A percentile compares a stretch with the other conserved stretches of the same genome.
phyloP scores from a whole-genome alignment of 2,797 vertebrate species.

The Phrynocephalus guinanensis region DNA sequence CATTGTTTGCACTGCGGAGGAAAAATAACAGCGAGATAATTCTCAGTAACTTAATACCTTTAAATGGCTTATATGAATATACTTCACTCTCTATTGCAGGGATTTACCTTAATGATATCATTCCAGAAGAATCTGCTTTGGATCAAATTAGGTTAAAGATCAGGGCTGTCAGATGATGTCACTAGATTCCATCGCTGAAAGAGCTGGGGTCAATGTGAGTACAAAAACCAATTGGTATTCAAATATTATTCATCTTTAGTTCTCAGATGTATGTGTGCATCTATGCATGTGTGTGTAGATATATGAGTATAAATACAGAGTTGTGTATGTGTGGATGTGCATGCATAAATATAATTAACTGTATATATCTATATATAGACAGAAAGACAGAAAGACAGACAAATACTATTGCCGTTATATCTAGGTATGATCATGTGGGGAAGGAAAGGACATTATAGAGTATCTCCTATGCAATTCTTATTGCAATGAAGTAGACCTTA shows the following conservation, averaged over 20 bases:
- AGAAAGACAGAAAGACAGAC: too few species aligned
- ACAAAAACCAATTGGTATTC: slow-evolving; percentile 4
- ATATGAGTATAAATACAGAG: background rate
- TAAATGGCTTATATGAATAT: slow-evolving; percentile 71
- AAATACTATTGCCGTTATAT: too few species aligned
- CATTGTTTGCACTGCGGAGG: slow-evolving; percentile 58
- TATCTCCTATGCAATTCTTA: background rate
- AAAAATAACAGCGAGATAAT: slow-evolving; percentile 72
- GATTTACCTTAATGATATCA: slow-evolving; percentile 84
- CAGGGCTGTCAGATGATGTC: slow-evolving; percentile 82
- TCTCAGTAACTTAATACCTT: slow-evolving; percentile 78
- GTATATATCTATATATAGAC: too few species aligned
- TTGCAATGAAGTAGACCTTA: background rate
- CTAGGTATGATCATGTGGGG: too few species aligned
- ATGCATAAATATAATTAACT: too few species aligned
- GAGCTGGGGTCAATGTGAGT: slow-evolving; percentile 34
- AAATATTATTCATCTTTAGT: slow-evolving; percentile 8
- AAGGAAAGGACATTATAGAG: too few species aligned
- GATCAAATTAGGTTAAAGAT: slow-evolving; percentile 84
- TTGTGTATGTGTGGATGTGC: background rate
- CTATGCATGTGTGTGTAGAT: background rate
- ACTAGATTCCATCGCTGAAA: slow-evolving; percentile 73
- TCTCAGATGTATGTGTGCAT: background rate
- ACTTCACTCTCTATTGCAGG: slow-evolving; percentile 68
- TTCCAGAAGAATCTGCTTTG: slow-evolving; percentile 81